Evolutionary conservation across 2,113 vertebrate genomes (phyloP), one percentile per base, ranked within the genome.

Genomic region (Dipodomys merriami): DNA sequence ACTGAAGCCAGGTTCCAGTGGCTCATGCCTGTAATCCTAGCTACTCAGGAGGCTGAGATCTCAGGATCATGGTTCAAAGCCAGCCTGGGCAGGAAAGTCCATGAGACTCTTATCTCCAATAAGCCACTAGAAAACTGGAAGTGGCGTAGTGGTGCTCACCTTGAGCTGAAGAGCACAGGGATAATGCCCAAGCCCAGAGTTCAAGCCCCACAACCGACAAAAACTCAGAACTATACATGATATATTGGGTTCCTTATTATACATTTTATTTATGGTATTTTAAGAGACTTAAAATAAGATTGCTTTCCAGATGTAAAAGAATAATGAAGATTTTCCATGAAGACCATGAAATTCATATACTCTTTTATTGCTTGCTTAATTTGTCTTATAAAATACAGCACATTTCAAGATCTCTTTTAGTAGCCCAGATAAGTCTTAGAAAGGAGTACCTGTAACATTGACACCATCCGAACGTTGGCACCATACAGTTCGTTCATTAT

Each of bases 381-480:
- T 90, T 27, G 82, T 91, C 67, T 93, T 78, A 80, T 64, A 79
- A 76, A 76, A 39, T 39, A 39, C 39, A 64, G 53, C 29, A 92
- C 9, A 79, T 35, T 89, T 44, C 15, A 71, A 80, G 68, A 53
- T 25, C 27, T 83, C 87, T 90, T 3, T 69, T 27, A 95, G 83
- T 69, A 44, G 16, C 29, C 87, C 23, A 44, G 44, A 76, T 5
- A 5, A 69, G 73, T 53, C 49, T 69, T 69, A 86, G 15, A 8
- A 25, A 91, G 89, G 18, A 81, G 18, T 98, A 99, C 99, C 99
- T 98, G 99, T 99, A 96, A 99, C 99, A 44, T 99, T 99, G 93
- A 99, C 77, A 6, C 99, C 99, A 67, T 99, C 99, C 1, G 99
- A 99, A 90, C 99, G 99, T 89, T 99, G 98, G 95, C 99, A 99